Evolutionary conservation across 2,888 invertebrate species (phyloP).

Genomic region (Venustoraphidia nigricollis): DNA sequence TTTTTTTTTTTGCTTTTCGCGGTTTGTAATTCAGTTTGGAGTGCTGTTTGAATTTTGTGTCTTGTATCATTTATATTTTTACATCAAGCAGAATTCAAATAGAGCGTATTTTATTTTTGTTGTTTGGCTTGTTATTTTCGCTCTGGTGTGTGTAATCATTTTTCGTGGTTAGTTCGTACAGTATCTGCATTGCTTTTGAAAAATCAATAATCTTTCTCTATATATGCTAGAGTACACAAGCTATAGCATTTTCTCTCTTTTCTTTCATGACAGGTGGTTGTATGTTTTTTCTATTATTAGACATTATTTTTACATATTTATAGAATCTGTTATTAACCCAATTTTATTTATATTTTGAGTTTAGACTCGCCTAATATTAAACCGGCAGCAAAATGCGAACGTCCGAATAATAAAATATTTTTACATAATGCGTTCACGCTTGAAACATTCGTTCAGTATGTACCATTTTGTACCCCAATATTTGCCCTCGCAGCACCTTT

Average conservation of each 20-base stretch:
- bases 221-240: conserved; percentile 16
- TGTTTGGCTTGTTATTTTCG: too few species aligned
- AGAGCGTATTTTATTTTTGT: too few species aligned
- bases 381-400: too few species aligned
- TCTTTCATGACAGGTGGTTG: conserved; percentile 27
- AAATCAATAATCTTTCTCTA: conserved; percentile 29
- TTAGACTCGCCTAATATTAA: too few species aligned
- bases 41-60: neutral
- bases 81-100: too few species aligned
- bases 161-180: conserved; percentile 7
- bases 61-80: too few species aligned
- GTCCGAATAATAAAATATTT: neutral
- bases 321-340: neutral
- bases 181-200: conserved; percentile 30
- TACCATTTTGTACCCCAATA: neutral
- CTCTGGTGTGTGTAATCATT: too few species aligned
- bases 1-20: conserved; percentile 5
- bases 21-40: conserved; percentile 1
- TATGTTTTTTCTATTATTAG: conserved; percentile 13
- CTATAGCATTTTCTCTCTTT: conserved; percentile 6
- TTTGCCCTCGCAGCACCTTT: neutral
- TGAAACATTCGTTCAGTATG: neutral
- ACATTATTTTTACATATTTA: neutral
- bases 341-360: too few species aligned
- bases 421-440: neutral